Base-by-base conservation (phyloP, 2,797 vertebrate species). In the Uromys caudimaculatus region DNA sequence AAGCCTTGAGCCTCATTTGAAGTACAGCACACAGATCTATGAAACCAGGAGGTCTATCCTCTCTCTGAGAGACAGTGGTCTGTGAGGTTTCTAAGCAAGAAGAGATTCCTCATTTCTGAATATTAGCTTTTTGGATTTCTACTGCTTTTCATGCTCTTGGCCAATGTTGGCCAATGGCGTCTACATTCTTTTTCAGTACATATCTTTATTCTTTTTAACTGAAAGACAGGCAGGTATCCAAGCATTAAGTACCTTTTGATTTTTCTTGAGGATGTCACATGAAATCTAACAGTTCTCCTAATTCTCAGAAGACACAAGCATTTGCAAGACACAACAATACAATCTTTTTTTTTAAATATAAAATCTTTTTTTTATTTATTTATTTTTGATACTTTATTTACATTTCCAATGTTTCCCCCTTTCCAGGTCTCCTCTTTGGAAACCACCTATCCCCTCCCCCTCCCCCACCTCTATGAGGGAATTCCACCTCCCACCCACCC, bases 231-330 rank as follows among this genome's bases (percentile, higher is more conserved):
- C 19, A 82, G 13, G 29, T 52, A 47, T 16, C 32, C 54, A 81
- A 95, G 41, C 50, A 62, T 75, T 85, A 97, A 69, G 6, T 62
- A 23, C 41, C 52, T 79, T 82, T 77, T 47, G 11, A 13, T 38
- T 27, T 82, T 41, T 52, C 75, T 76, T 58, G 69, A 21, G 13
- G 77, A 27, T 73, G 67, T 10, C 23, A 91, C 23, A 50, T 79
- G 67, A 89, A 97, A 82, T 85, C 58, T 58, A 94, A 93, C 23
- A 83, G 89, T 83, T 91, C 56, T 83, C 90, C 38, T 73, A 50
- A 90, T 29, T 58, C 58, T 38, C 16, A 78, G 73, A 85, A 44
- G 21, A 79, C 0, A 94, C 24, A 97, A 71, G 17, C 11, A 87
- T 93, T 35, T 91, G 27, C 32, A 94, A 78, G 11, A 92, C 75